Evolutionary conservation across 2,113 vertebrate species (phyloP).

Genomic region (Grammomys surdaster): DNA sequence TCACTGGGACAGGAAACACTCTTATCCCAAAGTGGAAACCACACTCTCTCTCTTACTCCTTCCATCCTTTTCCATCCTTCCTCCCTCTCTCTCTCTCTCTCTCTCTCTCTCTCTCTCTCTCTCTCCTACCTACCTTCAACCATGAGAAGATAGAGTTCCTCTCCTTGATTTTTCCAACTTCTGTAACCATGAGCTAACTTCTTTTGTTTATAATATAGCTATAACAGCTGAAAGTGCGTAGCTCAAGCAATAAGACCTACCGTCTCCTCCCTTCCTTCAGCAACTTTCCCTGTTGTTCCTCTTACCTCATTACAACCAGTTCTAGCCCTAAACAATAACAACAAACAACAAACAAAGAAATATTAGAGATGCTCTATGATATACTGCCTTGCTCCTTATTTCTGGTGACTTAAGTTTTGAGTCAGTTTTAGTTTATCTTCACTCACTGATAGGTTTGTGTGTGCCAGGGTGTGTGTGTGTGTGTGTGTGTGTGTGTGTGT

Average conservation of each 20-base stretch:
- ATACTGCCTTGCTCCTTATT: neutral
- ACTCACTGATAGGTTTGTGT: neutral
- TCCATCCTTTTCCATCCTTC: neutral
- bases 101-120: neutral
- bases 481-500: neutral
- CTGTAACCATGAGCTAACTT: neutral
- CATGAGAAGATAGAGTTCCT: neutral
- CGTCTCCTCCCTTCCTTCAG: neutral
- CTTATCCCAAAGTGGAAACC: neutral
- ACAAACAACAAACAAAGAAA: neutral
- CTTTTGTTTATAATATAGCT: neutral
- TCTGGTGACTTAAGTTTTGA: neutral
- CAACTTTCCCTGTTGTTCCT: neutral
- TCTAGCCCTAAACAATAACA: neutral
- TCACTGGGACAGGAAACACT: neutral
- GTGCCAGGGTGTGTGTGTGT: neutral
- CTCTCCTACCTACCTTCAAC: neutral
- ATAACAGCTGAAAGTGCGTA: neutral
- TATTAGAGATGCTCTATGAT: neutral
- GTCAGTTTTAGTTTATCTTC: neutral
- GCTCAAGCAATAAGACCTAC: neutral
- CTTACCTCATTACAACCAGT: too few species aligned
- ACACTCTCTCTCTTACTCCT: neutral
- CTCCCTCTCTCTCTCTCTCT: neutral
- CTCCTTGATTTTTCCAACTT: neutral